A percentile compares a stretch with the other conserved stretches of the same genome.
These are phyloP conservation scores for Chroicocephalus ridibundus DNA, from an alignment of 2,113 vertebrate genomes.

Conservation along the genomic window DNA sequence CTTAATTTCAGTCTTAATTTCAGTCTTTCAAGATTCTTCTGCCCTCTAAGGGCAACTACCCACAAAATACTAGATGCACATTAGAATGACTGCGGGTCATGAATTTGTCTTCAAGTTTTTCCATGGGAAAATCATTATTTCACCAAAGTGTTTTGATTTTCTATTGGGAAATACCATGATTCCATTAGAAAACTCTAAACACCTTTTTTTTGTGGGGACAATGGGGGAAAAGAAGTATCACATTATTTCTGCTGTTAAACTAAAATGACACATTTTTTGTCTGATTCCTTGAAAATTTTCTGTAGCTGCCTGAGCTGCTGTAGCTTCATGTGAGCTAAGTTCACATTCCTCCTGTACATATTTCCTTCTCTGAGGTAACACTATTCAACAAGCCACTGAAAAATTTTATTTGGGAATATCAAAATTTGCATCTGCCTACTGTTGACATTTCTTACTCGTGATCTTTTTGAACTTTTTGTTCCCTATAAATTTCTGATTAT, in stretches of 20 bases:
- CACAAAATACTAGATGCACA: not conserved
- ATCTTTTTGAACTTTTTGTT: not conserved
- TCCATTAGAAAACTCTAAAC: not conserved
- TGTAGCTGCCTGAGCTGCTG: not conserved
- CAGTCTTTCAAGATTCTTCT: not conserved
- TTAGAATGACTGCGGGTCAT: not conserved
- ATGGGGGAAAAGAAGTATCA: not conserved
- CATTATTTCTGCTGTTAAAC: not conserved
- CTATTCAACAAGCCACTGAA: not conserved
- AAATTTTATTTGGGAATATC: not conserved
- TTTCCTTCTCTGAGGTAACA: not conserved
- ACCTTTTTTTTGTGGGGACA: not conserved
- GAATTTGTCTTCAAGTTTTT: not conserved
- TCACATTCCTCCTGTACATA: not conserved
- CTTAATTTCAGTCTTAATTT: not conserved
- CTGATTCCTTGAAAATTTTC: not conserved
- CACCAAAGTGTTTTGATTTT: not conserved
- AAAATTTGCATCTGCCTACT: not conserved
- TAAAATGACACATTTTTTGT: not conserved
- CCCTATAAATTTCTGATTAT: not conserved
- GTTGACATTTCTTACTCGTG: not conserved
- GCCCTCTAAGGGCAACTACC: not conserved
- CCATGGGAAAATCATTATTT: not conserved
- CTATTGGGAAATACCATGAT: not conserved
- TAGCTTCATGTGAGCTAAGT: not conserved